These are phyloP conservation scores for Pachyuromys duprasi DNA, from an alignment of 2,797 vertebrate genomes.

Conservation along the genomic window DNA sequence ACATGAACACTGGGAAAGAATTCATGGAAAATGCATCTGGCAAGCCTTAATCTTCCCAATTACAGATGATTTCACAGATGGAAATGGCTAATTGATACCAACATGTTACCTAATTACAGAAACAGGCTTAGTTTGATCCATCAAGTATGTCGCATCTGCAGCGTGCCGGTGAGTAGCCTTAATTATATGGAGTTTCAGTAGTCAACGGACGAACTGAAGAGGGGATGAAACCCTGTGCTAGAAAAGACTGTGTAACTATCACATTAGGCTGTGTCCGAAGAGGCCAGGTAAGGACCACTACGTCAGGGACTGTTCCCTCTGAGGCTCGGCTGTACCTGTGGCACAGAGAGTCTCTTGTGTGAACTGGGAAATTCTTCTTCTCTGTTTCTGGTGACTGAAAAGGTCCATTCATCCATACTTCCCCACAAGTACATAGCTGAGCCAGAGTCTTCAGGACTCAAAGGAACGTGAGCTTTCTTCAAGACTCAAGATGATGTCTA, in stretches of 20 bases:
- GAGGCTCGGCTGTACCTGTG: background rate
- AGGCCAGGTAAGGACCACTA: too few species aligned
- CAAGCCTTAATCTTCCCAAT: background rate
- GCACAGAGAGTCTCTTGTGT: background rate
- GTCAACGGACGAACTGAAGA: background rate
- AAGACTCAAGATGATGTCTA: background rate
- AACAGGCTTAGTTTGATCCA: background rate
- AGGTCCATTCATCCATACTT: background rate
- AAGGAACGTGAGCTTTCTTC: background rate
- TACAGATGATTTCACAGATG: background rate
- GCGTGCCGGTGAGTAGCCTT: background rate
- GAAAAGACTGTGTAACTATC: background rate
- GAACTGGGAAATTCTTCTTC: background rate
- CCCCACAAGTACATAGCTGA: background rate
- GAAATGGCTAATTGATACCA: background rate
- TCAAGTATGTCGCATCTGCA: background rate
- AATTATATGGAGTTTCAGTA: background rate
- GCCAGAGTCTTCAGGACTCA: background rate
- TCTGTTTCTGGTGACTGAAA: background rate
- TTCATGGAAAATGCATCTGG: background rate
- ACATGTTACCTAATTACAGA: background rate
- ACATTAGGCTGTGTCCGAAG: background rate
- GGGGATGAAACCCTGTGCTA: too few species aligned
- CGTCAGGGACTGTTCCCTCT: background rate
- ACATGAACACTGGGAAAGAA: background rate